phyloP scores from a whole-genome alignment of 2,113 vertebrate species.

The Zootoca vivipara region DNA sequence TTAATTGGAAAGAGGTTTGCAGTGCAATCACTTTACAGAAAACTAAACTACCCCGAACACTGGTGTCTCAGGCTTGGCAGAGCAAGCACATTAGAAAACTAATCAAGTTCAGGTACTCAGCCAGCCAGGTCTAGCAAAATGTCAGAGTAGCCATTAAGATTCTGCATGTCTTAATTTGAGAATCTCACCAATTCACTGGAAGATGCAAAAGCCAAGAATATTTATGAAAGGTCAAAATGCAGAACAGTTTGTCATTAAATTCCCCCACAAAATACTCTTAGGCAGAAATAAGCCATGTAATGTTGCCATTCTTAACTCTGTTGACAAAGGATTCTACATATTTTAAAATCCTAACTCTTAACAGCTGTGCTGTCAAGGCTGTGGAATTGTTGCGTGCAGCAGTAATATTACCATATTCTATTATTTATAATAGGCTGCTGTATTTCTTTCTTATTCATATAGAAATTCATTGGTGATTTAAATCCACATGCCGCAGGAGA shows the following conservation, averaged over 20 bases:
- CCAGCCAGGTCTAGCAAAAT: conserved; percentile 62
- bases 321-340: conserved; percentile 66
- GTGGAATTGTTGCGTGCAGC: conserved; percentile 61
- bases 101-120: conserved; percentile 58
- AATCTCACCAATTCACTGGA: conserved; percentile 36
- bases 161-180: conserved; percentile 57
- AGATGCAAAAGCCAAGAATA: conserved; percentile 35
- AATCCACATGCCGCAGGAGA: conserved; percentile 5
- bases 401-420: conserved; percentile 68
- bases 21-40: conserved; percentile 45
- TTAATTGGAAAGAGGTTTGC: conserved; percentile 61
- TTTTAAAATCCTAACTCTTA: conserved; percentile 59
- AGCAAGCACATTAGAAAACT: conserved; percentile 47
- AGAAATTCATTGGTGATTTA: conserved; percentile 14
- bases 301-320: conserved; percentile 55
- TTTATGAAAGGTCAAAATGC: conserved; percentile 63
- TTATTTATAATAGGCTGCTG: conserved; percentile 67
- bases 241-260: conserved; percentile 57
- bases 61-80: conserved; percentile 50
- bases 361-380: conserved; percentile 64
- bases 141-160: conserved; percentile 64
- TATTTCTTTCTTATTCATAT: conserved; percentile 22
- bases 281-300: conserved; percentile 58
- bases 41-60: conserved; percentile 10
- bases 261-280: conserved; percentile 53